Percentiles rank a stretch among this genome's conserved stretches.
Conservation (phyloP, 2,113 vertebrate species). For the Catharus minimus region DNA sequence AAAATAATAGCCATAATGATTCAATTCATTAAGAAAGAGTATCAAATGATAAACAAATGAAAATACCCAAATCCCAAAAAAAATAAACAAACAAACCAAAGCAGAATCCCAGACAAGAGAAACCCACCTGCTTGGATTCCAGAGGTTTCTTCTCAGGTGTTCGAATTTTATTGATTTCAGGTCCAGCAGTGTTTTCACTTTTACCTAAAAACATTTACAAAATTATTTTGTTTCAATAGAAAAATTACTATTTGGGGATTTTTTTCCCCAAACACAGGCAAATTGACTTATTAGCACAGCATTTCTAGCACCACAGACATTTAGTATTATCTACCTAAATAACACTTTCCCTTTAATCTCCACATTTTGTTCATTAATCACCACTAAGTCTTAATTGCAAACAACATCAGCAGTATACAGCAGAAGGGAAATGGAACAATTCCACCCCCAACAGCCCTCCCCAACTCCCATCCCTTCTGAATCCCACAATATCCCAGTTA, state of each 20-base stretch:
- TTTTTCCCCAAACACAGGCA: background rate
- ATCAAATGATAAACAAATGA: background rate
- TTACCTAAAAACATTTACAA: slow-evolving; percentile 81
- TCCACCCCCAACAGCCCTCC: background rate
- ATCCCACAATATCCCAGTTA: background rate
- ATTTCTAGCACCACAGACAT: background rate
- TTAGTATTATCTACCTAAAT: background rate
- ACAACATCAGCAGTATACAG: background rate
- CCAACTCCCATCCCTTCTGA: background rate
- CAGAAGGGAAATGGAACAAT: background rate
- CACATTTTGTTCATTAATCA: background rate
- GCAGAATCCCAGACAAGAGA: background rate
- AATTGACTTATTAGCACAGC: background rate
- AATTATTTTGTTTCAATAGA: background rate
- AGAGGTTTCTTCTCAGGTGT: slow-evolving; percentile 90
- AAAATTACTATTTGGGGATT: background rate
- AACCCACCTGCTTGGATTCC: slow-evolving; percentile 84
- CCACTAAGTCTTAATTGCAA: background rate
- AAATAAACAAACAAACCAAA: background rate
- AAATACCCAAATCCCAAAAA: too few species aligned
- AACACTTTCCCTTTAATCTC: background rate
- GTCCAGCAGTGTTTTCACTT: slow-evolving; percentile 84
- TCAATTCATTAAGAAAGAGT: background rate
- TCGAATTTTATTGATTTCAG: slow-evolving; percentile 88
- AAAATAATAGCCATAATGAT: background rate